Evolutionary conservation across 2,113 vertebrate species (phyloP), one percentile per base, ranked within the genome.

Genomic region (Labeo catla): DNA sequence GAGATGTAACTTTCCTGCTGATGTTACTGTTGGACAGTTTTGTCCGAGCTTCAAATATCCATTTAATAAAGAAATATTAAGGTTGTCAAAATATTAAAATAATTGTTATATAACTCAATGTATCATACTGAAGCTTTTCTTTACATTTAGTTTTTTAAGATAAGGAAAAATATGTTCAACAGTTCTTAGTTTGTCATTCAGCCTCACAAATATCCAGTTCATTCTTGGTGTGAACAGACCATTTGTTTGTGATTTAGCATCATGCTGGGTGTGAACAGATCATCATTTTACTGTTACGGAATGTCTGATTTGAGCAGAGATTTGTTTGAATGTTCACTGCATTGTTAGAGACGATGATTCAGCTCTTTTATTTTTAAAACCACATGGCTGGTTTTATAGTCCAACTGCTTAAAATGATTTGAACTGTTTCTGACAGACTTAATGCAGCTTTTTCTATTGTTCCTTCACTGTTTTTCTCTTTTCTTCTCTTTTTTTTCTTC

Each of bases 291-390:
- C 34, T 19, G 21, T 70, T 70, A 70, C 8, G 43, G 11, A 45
- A 23, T 36, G 52, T 86, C 59, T 86, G 39, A 76, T 19, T 12
- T 19, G 8, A 61, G 23, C 15, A 84, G 54, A 7, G 36, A 16
- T 16, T 39, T 39, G 13, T 63, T 21, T 21, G 23, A 28, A 34
- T 2, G 16, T 21, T 43, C 57, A 34, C 28, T 50, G 72, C 39
- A 49, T 43, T 45, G 72, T 65, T 49, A 23, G 28, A 81, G 36
- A 72, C 39, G 23, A 84, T 61, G 39, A 45, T 74, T 23, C 36
- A 21, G 68, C 68, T 72, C 16, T 43, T 72, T 70, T 34, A 43
- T 70, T 70, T 86, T 73, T 52, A n/a, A 43, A 76, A 65, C 21
- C 34, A 57, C 76, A 80, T 34, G 43, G 8, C 52, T 80, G 36